Conservation (phyloP, 1,140 invertebrate species). For the Phenacoccus solenopsis region DNA sequence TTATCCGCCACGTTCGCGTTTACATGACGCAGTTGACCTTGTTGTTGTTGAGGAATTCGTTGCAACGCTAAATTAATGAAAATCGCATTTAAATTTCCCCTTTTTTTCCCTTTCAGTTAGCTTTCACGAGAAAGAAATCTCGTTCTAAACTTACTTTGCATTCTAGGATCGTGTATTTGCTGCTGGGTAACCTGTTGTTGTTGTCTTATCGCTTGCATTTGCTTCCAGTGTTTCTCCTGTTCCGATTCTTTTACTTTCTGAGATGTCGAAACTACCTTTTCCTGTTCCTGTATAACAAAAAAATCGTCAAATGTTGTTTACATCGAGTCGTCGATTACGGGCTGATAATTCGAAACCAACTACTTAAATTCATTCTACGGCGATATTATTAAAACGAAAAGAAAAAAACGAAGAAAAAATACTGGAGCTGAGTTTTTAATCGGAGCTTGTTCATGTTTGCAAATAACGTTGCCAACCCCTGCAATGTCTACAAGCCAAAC, state of each 20-base stretch:
- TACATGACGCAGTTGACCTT: slow-evolving; percentile 20
- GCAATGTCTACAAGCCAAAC: too few species aligned
- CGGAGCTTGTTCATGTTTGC: too few species aligned
- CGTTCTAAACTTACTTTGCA: slow-evolving; percentile 28
- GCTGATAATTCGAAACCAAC: too few species aligned
- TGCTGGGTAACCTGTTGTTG: slow-evolving; percentile 68
- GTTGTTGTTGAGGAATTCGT: slow-evolving; percentile 17
- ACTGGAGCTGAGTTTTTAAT: too few species aligned
- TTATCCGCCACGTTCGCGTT: slow-evolving; percentile 9
- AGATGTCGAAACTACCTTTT: slow-evolving; percentile 44
- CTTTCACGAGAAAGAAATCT: too few species aligned
- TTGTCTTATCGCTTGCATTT: slow-evolving; percentile 62
- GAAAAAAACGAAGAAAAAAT: too few species aligned
- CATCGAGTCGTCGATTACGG: too few species aligned
- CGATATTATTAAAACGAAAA: too few species aligned
- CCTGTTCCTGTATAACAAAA: slow-evolving; percentile 45
- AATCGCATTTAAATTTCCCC: too few species aligned
- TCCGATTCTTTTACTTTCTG: slow-evolving; percentile 60
- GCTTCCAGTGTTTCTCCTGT: slow-evolving; percentile 76
- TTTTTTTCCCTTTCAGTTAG: too few species aligned
- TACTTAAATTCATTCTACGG: too few species aligned
- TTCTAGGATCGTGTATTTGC: slow-evolving; percentile 58
- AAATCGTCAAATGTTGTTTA: not conserved
- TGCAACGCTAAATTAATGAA: not conserved
- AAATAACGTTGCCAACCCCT: too few species aligned